Evolutionary conservation across 2,888 invertebrate genomes (phyloP).

Genomic region (Cataglyphis livida): DNA sequence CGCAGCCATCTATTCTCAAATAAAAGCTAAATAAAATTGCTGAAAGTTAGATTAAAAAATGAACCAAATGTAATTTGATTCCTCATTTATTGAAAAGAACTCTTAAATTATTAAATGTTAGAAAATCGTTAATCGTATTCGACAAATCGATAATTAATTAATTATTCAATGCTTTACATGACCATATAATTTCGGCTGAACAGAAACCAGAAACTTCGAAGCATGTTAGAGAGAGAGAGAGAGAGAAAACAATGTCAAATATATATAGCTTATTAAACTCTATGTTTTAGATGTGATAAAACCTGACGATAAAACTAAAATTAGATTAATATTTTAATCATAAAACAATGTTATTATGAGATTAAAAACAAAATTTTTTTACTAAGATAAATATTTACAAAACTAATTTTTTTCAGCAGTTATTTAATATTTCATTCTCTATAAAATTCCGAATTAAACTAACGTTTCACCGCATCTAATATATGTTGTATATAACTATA

Average conservation of each 20-base stretch:
- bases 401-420: neutral
- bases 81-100: constrained; percentile 23
- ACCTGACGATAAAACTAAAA: constrained; percentile 49
- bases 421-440: neutral
- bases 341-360: neutral
- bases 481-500: neutral
- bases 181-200: constrained; percentile 74
- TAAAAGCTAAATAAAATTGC: neutral
- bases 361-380: neutral
- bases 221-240: constrained; percentile 69
- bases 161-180: constrained; percentile 74
- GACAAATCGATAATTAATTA: constrained; percentile 77
- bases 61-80: constrained; percentile 52
- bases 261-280: constrained; percentile 83
- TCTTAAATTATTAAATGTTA: constrained; percentile 59
- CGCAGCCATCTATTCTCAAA: neutral
- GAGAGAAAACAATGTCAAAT: constrained; percentile 76
- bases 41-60: neutral
- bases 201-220: constrained; percentile 74
- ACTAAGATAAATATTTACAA: neutral
- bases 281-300: constrained; percentile 72
- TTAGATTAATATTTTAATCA: constrained; percentile 51
- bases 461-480: neutral
- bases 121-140: constrained; percentile 46
- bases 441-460: constrained; percentile 6